Conservation (phyloP, 2,888 invertebrate genomes). For the Thelaira solivaga region DNA sequence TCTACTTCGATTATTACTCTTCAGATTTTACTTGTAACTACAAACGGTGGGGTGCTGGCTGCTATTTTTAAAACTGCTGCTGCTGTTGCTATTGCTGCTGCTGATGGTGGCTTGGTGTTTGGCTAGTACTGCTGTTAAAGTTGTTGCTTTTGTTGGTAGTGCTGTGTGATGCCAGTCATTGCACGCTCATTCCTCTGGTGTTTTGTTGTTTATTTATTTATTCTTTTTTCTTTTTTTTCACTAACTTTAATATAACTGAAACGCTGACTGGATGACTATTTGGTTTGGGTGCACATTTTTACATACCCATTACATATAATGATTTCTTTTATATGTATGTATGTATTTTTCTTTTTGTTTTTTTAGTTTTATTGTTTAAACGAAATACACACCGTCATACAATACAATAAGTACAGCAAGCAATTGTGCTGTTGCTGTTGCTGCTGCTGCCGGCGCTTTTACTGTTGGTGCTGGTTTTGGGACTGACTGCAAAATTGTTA, state of each 20-base stretch:
- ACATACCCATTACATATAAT: constrained; percentile 46
- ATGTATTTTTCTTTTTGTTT: constrained; percentile 20
- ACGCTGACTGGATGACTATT: constrained; percentile 20
- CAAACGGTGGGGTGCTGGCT: too few species aligned
- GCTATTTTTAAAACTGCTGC: constrained; percentile 39
- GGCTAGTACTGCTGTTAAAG: constrained; percentile 12
- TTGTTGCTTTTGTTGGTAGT: constrained; percentile 7
- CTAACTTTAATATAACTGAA: constrained; percentile 44
- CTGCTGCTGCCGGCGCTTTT: constrained; percentile 8
- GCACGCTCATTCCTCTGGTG: too few species aligned
- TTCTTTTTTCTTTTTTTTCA: neutral
- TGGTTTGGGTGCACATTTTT: constrained; percentile 39
- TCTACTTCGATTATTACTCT: constrained; percentile 52
- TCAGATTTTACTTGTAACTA: constrained; percentile 43
- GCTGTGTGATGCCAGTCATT: neutral
- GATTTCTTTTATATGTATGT: constrained; percentile 34
- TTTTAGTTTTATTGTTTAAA: constrained; percentile 36
- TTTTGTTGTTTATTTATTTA: constrained; percentile 2
- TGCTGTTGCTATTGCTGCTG: constrained; percentile 12
- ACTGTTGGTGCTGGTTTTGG: constrained; percentile 9
- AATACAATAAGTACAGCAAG: neutral
- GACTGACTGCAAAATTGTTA: constrained; percentile 25
- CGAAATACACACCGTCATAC: neutral
- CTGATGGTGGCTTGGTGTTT: neutral
- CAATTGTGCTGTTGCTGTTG: constrained; percentile 1